Evolutionary conservation across 2,113 vertebrate species (phyloP), one percentile per base, ranked within the genome.

Genomic region (Thamnaconus septentrionalis): DNA sequence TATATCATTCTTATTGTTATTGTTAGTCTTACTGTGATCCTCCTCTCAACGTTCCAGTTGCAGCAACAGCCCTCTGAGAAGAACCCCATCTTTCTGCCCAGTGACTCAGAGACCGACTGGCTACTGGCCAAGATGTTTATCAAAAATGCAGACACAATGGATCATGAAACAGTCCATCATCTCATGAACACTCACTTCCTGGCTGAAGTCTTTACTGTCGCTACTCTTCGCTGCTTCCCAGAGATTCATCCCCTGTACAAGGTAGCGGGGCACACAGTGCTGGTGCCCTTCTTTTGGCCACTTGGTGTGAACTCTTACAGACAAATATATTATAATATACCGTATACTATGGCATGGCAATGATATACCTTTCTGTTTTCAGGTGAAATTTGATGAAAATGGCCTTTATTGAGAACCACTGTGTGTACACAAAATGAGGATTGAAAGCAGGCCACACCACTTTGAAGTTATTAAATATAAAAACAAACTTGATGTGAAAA

Each of bases 91-190:
- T 93, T 93, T 76, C 80, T 93, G 71, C 92, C 92, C 47, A 90
- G 80, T 9, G 92, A 93, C 52, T 1, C 11, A 0, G 83, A 89
- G 53, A 81, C 85, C 0, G 89, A 91, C 60, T 93, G 92, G 92
- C 84, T 91, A 47, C 70, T 94, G 31, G 92, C 92, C 47, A 93
- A 93, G 83, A 76, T 78, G 10, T 93, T 89, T 68, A 80, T 92
- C 42, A 89, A 80, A 69, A 91, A 73, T 72, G 54, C 90, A 11
- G 89, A 93, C 44, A 54, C 58, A 11, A 76, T 87, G 7, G 59
- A 85, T 9, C 90, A 91, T 41, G 54, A 92, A 66, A 53, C 85
- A 3, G 73, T 86, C 2, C 59, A 80, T 43, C 93, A 91, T 71
- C 67, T 92, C 63, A 64, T 92, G 54, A 81, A 65, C 8, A 91